Base-by-base conservation (phyloP, 2,113 vertebrate genomes). In the Orycteropus afer region DNA sequence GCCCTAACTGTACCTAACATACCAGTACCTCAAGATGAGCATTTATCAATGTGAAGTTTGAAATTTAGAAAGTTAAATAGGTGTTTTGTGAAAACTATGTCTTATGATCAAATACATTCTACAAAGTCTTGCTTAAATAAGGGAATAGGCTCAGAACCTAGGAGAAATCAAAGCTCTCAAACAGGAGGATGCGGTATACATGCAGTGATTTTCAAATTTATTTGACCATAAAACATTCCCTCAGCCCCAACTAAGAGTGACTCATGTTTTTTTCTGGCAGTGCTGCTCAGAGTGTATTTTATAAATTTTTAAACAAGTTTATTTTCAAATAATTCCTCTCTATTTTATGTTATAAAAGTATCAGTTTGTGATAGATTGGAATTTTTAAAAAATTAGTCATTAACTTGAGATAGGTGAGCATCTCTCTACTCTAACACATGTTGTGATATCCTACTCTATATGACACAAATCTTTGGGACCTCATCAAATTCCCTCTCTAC, bases 231-330 rank as follows among this genome's bases (percentile, higher is more conserved):
- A 81, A 88, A 73, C 65, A 65, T 89, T 29, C 27, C 40, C 9
- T n/a, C 57, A 53, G 11, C 67, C 73, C 18, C 55, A 53, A 42
- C 78, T 22, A 37, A 37, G 65, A 59, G 67, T 90, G 82, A 96
- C 91, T 96, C 95, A 89, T 51, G 51, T 57, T 73, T 90, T 96
- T 86, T 94, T n/a, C 45, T 17, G 37, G 78, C 89, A 88, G 22
- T 47, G 29, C 18, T 65, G 69, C 15, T 67, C 89, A 45, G 85
- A 80, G 40, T 1, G 6, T 47, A 63, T 37, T n/a, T n/a, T n/a
- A n/a, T n/a, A 81, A 63, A 42, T 76, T 91, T 78, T 91, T 45
- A 73, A 73, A 89, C 55, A 76, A 42, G 49, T 83, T 87, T 6
- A 57, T 81, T 97, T 91, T 91, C 23, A 63, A 90, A 23, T 59